These are phyloP conservation scores for Polydrusus cervinus DNA, from an alignment of 2,888 invertebrate species.

Conservation along the genomic window DNA sequence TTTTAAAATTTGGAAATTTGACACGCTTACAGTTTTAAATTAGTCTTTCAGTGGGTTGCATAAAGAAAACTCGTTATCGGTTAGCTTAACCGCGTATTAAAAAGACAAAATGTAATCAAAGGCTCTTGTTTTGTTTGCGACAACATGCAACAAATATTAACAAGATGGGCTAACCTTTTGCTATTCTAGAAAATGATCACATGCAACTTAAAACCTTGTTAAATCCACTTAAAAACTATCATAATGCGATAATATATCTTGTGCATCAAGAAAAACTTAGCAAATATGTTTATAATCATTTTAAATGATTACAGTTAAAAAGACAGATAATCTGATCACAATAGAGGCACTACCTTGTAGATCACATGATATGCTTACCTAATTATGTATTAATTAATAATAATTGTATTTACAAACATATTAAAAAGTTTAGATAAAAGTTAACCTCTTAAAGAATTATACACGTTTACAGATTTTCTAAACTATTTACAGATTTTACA, in stretches of 20 bases:
- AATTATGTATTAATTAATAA: slow-evolving; percentile 57
- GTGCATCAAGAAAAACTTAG: slow-evolving; percentile 14
- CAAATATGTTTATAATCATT: slow-evolving; percentile 25
- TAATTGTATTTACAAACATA: slow-evolving; percentile 29
- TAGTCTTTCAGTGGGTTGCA: too few species aligned
- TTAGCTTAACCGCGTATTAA: too few species aligned
- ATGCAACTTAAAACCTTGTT: neutral
- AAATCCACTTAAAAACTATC: slow-evolving; percentile 6
- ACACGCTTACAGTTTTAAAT: too few species aligned
- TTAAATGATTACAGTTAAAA: slow-evolving; percentile 31
- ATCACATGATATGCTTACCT: slow-evolving; percentile 71
- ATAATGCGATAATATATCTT: neutral
- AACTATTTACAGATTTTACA: slow-evolving; percentile 16
- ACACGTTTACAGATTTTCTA: slow-evolving; percentile 18
- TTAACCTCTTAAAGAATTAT: neutral
- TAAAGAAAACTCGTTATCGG: too few species aligned
- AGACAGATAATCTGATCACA: slow-evolving; percentile 65
- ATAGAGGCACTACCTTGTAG: slow-evolving; percentile 72
- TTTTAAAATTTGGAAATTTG: too few species aligned
- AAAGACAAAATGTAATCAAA: too few species aligned
- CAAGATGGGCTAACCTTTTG: too few species aligned
- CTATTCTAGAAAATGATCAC: too few species aligned
- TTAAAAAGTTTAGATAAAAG: slow-evolving; percentile 3
- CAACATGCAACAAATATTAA: too few species aligned
- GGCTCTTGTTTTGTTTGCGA: too few species aligned